Percentiles rank a stretch among this genome's conserved stretches.
Evolutionary conservation across 2,797 vertebrate genomes (phyloP).

Genomic region (Sebastes aleutianus): DNA sequence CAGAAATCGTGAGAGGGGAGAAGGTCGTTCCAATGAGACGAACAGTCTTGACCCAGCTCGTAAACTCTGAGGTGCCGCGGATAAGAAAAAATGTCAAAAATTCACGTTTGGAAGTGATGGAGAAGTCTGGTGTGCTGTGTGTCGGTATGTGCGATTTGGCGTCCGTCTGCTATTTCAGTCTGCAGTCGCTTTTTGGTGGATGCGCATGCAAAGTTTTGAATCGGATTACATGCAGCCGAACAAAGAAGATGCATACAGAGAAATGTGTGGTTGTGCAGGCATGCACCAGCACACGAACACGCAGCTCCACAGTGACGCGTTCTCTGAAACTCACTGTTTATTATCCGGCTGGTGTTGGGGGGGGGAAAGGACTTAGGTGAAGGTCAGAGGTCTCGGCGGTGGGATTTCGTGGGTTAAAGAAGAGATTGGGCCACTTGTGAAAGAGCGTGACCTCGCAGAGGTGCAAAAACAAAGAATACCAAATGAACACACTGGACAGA

Average conservation of each 20-base stretch:
- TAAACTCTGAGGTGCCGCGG: slow-evolving; percentile 61
- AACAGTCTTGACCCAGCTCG: slow-evolving; percentile 63
- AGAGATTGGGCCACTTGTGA: slow-evolving; percentile 70
- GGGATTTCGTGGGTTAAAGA: slow-evolving; percentile 73
- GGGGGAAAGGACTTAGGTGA: slow-evolving; percentile 65
- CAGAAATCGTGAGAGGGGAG: slow-evolving; percentile 73
- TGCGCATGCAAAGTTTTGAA: slow-evolving; percentile 37
- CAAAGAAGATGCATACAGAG: slow-evolving; percentile 11
- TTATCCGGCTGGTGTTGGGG: slow-evolving; percentile 64
- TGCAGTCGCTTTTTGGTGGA: slow-evolving; percentile 37
- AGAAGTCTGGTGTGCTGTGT: slow-evolving; percentile 53
- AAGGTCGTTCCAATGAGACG: slow-evolving; percentile 61
- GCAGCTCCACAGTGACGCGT: slow-evolving; percentile 18
- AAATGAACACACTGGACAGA: slow-evolving; percentile 59
- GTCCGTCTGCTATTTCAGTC: slow-evolving; percentile 57
- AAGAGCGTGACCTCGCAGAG: slow-evolving; percentile 55
- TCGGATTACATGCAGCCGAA: slow-evolving; percentile 44
- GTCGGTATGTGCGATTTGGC: slow-evolving; percentile 18
- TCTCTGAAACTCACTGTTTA: slow-evolving; percentile 73
- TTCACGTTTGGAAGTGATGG: slow-evolving; percentile 75
- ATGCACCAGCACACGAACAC: slow-evolving; percentile 35
- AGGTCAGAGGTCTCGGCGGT: slow-evolving; percentile 59
- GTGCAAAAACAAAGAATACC: slow-evolving; percentile 67
- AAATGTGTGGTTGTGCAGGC: slow-evolving; percentile 50
- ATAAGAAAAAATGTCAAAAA: slow-evolving; percentile 62